A percentile compares a stretch with the other conserved stretches of the same genome.
Evolutionary conservation across 2,113 vertebrate genomes (phyloP).

Genomic region (Emberiza fucata): DNA sequence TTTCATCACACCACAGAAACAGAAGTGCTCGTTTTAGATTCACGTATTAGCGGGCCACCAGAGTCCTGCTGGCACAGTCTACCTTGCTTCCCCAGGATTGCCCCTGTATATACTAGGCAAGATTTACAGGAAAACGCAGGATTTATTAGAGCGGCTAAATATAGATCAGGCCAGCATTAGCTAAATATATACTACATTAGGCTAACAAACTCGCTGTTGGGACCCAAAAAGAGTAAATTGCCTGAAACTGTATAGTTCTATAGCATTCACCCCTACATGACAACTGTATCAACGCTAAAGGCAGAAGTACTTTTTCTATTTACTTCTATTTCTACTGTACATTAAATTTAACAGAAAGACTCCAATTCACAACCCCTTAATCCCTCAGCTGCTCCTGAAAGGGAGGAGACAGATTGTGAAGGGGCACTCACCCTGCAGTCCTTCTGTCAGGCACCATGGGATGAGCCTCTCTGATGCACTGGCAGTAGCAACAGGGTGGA

Average conservation of each 20-base stretch:
- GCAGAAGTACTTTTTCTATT: not conserved
- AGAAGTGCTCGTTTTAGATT: not conserved
- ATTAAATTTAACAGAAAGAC: not conserved
- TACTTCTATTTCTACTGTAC: not conserved
- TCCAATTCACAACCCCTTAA: not conserved
- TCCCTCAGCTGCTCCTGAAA: not conserved
- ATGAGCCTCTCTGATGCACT: not conserved
- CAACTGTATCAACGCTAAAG: not conserved
- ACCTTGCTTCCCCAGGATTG: not conserved
- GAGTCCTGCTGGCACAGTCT: not conserved
- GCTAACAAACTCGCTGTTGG: not conserved
- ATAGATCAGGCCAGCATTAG: not conserved
- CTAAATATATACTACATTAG: not conserved
- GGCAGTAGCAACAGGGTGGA: not conserved
- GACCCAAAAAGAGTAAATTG: not conserved
- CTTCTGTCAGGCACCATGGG: not conserved
- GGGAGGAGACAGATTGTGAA: not conserved
- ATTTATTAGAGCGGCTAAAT: slow-evolving; percentile 5
- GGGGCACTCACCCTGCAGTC: not conserved
- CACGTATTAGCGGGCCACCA: not conserved
- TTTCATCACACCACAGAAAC: not conserved
- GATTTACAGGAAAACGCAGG: not conserved
- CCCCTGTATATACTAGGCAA: not conserved
- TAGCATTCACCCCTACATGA: not conserved
- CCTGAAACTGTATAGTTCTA: not conserved